These are phyloP conservation scores for Macrosiphum euphorbiae DNA, from an alignment of 2,888 invertebrate genomes.

Conservation along the genomic window DNA sequence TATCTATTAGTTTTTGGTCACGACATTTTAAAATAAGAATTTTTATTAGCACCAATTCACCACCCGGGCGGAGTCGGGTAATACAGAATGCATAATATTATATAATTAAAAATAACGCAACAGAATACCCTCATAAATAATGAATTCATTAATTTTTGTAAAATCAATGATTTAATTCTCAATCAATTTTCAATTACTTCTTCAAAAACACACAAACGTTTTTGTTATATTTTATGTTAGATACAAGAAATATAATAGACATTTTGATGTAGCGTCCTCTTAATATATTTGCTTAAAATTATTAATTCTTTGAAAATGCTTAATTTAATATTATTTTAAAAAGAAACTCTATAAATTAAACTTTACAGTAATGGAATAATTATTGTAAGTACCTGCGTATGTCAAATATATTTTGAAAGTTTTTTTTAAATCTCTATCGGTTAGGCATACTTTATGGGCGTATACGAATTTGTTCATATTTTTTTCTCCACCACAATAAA, in stretches of 20 bases:
- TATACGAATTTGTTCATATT: background rate
- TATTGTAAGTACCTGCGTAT: background rate
- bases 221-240: background rate
- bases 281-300: background rate
- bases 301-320: background rate
- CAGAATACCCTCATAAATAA: background rate
- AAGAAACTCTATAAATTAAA: background rate
- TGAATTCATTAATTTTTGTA: background rate
- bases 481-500: background rate
- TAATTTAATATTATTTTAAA: background rate
- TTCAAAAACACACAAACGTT: background rate
- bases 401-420: background rate
- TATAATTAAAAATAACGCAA: background rate
- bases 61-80: background rate
- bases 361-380: background rate
- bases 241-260: background rate
- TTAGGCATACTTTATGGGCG: background rate
- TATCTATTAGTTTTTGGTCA: background rate
- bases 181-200: background rate
- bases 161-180: background rate
- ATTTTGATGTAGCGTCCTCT: background rate
- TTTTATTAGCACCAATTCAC: background rate
- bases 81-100: background rate
- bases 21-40: background rate
- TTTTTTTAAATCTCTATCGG: background rate